These are phyloP conservation scores for Hipposideros larvatus DNA, from an alignment of 2,797 vertebrate species.

Conservation along the genomic window DNA sequence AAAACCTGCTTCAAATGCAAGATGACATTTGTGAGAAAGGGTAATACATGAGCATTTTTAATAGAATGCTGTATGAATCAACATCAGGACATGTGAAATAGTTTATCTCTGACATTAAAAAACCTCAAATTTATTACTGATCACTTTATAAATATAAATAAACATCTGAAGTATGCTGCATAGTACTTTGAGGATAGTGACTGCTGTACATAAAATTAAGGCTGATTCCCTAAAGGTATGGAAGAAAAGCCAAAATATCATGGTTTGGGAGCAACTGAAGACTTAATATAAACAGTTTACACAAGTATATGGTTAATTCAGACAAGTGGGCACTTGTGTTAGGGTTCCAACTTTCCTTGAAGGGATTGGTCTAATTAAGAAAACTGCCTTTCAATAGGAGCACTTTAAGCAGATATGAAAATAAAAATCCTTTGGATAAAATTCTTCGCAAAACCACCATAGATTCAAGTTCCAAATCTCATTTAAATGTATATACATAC, in stretches of 20 bases:
- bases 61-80: neutral
- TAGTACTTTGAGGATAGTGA: slow-evolving; percentile 63
- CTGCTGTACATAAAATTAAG: slow-evolving; percentile 62
- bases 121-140: neutral
- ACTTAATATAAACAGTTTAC: slow-evolving; percentile 34
- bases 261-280: neutral
- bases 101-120: neutral
- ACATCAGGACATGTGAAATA: neutral
- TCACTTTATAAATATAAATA: slow-evolving; percentile 41
- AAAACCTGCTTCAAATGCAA: slow-evolving; percentile 29
- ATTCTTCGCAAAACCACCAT: slow-evolving; percentile 51
- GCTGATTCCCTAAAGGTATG: slow-evolving; percentile 25
- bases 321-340: slow-evolving; percentile 42
- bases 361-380: slow-evolving; percentile 29
- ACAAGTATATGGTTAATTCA: slow-evolving; percentile 45
- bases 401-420: slow-evolving; percentile 54
- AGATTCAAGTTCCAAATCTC: slow-evolving; percentile 62
- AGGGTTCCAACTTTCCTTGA: slow-evolving; percentile 45
- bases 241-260: slow-evolving; percentile 46
- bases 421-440: slow-evolving; percentile 62
- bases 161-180: slow-evolving; percentile 51
- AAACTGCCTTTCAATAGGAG: slow-evolving; percentile 54
- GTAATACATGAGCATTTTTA: neutral
- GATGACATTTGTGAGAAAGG: neutral
- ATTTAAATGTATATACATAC: neutral